Evolutionary conservation across 2,888 invertebrate genomes (phyloP), one percentile per base, ranked within the genome.

Genomic region (Eupeodes luniger): DNA sequence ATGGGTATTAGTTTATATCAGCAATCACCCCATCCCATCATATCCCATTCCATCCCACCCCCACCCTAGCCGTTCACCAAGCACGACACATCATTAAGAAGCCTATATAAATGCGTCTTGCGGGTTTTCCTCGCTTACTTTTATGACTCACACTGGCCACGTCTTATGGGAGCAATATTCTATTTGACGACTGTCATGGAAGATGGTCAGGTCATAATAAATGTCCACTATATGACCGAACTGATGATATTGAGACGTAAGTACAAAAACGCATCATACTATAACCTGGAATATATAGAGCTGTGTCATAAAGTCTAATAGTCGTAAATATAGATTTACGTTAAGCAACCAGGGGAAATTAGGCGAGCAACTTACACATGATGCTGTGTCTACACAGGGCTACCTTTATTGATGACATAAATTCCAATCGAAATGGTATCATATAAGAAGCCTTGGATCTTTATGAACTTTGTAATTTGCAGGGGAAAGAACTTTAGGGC

Each of bases 291-390:
- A 1, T n/a, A n/a, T 27, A 27, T 40, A 51, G 36, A 53, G 67
- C 55, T 51, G 51, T 67, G 91, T 92, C 92, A 92, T 92, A 92
- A 92, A 92, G 91, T 92, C 92, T 92, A 92, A 92, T 92, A 92
- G 92, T 92, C 92, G 92, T 92, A 92, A 92, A 92, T 92, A 92
- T 92, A 92, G 92, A 92, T 92, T 92, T 92, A 85, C 88, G 88
- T 64, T 81, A 81, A 88, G 81, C 74, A 78, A 85, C 59, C 85
- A 81, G 75, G 2, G 81, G 85, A 81, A 81, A 84, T 87, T 79
- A 80, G 83, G 64, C 66, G 49, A 64, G 62, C 14, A 49, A n/a
- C 12, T 40, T 14, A 47, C 69, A 66, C 40, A 49, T 11, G n/a
- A 51, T 1, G 53, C 12, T 49, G 19, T 78, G 70, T 61, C 1